Base-by-base conservation (phyloP, 2,797 vertebrate species). In the Neopelma chrysocephalum region DNA sequence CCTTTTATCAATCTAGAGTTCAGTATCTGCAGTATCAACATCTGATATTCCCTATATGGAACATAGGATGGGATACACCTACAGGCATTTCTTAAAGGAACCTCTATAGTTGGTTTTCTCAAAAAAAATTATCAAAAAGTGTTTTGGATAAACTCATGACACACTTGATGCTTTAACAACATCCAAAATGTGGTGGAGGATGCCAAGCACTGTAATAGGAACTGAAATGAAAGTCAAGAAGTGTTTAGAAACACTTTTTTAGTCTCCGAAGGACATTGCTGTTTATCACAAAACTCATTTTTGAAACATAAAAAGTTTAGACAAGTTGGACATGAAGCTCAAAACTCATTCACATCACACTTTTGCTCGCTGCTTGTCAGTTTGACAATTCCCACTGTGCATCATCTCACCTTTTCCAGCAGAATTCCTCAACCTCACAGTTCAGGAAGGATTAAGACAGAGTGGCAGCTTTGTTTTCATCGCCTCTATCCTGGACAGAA, bases 131-230 rank as follows among this genome's bases (percentile, higher is more conserved):
- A 13, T 19, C 22, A 56, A 61, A 56, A 78, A 70, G 51, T 9
- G 11, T 93, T 85, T 91, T 48, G 50, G 58, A 71, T 20, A 69
- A 94, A 82, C 48, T 75, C 73, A 14, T 62, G 71, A 76, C 14
- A 11, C 25, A 56, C 48, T 78, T 68, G 57, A 31, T 12, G 29
- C 45, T 58, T 93, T 26, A 43, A 45, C 42, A 88, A 71, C 45
- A 12, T 32, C 70, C 76, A n/a, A 66, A 85, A 87, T 4, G 51
- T 38, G 73, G 25, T 75, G 29, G 54, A 81, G 73, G 68, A 77
- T 29, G 83, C 88, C 93, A 42, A 93, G 84, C 89, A 86, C 90
- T 88, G 83, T 22, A 45, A 77, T 40, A 85, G 3, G 66, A 94
- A 93, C 8, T 77, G 66, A 86, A 96, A 70, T 5, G 34, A 61